Evolutionary conservation across 2,888 invertebrate genomes (phyloP).

Genomic region (Mythimna loreyi): DNA sequence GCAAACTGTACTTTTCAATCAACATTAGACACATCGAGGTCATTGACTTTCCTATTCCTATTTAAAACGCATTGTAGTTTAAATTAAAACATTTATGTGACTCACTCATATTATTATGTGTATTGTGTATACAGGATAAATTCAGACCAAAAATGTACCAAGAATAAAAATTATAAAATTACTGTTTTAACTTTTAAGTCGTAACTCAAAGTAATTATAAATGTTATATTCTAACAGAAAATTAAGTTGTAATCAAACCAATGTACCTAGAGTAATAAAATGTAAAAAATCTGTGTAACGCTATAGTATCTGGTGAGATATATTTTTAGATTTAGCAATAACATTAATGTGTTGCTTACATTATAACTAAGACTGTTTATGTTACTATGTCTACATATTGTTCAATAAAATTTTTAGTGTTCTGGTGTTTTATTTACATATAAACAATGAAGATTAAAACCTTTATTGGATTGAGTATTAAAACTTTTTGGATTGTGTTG

Average conservation of each 20-base stretch:
- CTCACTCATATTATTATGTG: conserved; percentile 4
- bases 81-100: conserved; percentile 13
- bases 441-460: conserved; percentile 3
- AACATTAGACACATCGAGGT: too few species aligned
- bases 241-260: conserved; percentile 44
- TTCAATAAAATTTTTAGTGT: conserved; percentile 40
- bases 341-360: conserved; percentile 57
- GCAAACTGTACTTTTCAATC: too few species aligned
- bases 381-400: conserved; percentile 48
- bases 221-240: conserved; percentile 38
- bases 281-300: conserved; percentile 36
- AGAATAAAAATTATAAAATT: conserved; percentile 9
- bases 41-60: too few species aligned
- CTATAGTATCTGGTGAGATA: conserved; percentile 21
- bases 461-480: conserved; percentile 1
- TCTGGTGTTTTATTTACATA: conserved; percentile 54
- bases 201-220: conserved; percentile 33
- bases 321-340: conserved; percentile 47
- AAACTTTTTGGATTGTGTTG: too few species aligned
- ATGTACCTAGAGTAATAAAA: conserved; percentile 41
- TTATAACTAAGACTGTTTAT: conserved; percentile 57
- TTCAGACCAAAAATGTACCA: conserved; percentile 18
- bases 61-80: background rate
- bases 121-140: conserved; percentile 27
- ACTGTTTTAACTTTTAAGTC: conserved; percentile 5